Base-by-base conservation (phyloP, 2,797 vertebrate species). In the Bufotes viridis region DNA sequence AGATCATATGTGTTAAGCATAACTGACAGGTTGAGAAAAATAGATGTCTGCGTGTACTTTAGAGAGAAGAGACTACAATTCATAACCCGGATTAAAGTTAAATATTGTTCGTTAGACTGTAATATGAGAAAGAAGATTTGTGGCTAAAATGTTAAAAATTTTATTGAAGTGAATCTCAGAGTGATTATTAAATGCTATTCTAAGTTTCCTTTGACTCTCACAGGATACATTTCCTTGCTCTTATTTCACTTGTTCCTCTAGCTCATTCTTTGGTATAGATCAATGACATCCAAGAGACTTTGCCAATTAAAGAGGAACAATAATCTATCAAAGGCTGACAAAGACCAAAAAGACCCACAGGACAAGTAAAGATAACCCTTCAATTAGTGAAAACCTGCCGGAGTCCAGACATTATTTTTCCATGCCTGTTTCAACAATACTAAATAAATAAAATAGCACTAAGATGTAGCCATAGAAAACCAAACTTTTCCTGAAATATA, bases 251-350 rank as follows among this genome's bases (percentile, higher is more conserved):
- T 58, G 24, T 57, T 78, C 22, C 76, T 79, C 42, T 61, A 80
- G 85, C 85, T 86, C 76, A 57, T 86, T 79, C 85, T 80, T 86
- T 79, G 49, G 51, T 58, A 13, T 51, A 65, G 81, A 82, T 82
- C 87, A 83, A 76, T 87, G 24, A 42, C 70, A 76, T 81, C 81
- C 60, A 67, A 83, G 81, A 83, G 80, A 76, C 49, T 79, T 78
- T 67, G 26, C 20, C 85, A 86, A 75, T 87, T 87, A 74, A 22
- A 75, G n/a, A 63, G 42, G 57, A 63, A 61, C 79, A 65, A 65
- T 83, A 83, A 87, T 87, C 60, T 78, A 87, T 87, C 60, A 82
- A 58, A 76, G 53, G 18, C 72, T 78, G 72, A 76, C 72, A 67
- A 67, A 82, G 55, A 81, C 79, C 70, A 81, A 86, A 63, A 29